phyloP scores from a whole-genome alignment of 1,140 invertebrate species.

The Drosophila funebris region DNA sequence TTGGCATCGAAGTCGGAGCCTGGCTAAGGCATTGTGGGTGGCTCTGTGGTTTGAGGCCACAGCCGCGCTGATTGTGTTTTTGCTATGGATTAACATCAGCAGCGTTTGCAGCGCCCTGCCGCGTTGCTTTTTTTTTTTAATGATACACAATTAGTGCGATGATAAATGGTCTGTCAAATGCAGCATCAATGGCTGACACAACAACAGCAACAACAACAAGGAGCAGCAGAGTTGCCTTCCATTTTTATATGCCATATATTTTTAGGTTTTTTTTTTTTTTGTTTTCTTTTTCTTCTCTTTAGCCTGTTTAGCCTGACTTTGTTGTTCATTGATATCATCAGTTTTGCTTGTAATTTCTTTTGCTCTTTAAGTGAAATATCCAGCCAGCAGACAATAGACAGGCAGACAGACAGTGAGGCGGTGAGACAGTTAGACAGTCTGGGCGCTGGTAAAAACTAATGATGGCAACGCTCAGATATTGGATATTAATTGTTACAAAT shows the following conservation, averaged over 20 bases:
- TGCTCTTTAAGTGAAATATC: conserved; percentile 58
- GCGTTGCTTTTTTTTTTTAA: conserved; percentile 70
- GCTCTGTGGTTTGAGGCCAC: background rate
- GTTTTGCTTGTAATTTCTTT: conserved; percentile 35
- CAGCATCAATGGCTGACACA: conserved; percentile 67
- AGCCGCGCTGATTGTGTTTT: conserved; percentile 20
- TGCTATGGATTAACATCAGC: conserved; percentile 74
- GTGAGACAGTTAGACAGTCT: conserved; percentile 23
- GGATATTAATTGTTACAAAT: conserved; percentile 82
- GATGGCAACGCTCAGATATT: conserved; percentile 69
- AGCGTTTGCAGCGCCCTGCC: conserved; percentile 25
- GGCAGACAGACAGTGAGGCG: conserved; percentile 19
- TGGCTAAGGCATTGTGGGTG: background rate
- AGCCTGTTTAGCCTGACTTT: conserved; percentile 49
- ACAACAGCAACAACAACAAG: conserved; percentile 33
- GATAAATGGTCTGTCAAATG: conserved; percentile 83
- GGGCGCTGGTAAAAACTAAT: conserved; percentile 56
- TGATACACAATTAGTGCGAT: conserved; percentile 83
- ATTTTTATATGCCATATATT: conserved; percentile 15
- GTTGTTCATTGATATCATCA: conserved; percentile 62
- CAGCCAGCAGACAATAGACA: conserved; percentile 5
- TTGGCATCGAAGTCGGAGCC: conserved; percentile 31
- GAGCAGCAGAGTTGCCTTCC: conserved; percentile 21
- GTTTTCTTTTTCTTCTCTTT: conserved; percentile 2
- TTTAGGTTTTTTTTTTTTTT: conserved; percentile 11